Evolutionary conservation across 2,113 vertebrate genomes (phyloP).

Genomic region (Scortum barcoo): DNA sequence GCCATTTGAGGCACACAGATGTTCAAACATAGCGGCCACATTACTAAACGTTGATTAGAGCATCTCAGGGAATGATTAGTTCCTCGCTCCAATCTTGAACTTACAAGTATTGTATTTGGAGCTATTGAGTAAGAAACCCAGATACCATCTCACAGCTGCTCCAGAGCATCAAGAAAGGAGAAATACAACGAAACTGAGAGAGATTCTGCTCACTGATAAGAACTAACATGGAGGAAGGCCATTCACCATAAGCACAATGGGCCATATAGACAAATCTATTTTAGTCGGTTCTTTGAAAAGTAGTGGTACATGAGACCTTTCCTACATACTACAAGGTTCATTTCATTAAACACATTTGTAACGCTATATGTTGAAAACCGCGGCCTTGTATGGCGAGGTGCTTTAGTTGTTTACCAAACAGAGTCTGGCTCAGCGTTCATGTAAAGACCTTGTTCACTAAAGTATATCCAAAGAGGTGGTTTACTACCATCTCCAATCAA

Average conservation of each 20-base stretch:
- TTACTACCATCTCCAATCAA: neutral
- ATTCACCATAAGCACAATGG: constrained; percentile 25
- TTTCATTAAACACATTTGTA: no score
- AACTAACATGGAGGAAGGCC: constrained; percentile 19
- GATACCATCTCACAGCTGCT: constrained; percentile 22
- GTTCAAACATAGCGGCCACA: neutral
- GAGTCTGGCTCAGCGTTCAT: no score
- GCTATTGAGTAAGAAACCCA: neutral
- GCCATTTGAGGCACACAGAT: neutral
- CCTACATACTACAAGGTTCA: neutral
- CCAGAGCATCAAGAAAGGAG: neutral
- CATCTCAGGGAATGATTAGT: neutral
- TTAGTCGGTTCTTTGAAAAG: constrained; percentile 1
- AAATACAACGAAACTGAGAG: constrained; percentile 6
- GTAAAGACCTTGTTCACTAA: no score
- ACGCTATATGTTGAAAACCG: no score
- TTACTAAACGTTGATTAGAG: neutral
- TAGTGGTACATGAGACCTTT: neutral
- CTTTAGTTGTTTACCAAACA: no score
- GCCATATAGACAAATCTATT: neutral
- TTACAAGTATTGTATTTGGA: neutral
- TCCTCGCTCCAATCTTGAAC: neutral
- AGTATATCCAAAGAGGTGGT: no score
- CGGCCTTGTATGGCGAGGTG: no score
- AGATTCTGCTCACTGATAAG: constrained; percentile 38